Evolutionary conservation across 30 jellyfish, hydroid and myxozoan genomes (phyloP), one percentile per base, ranked within the genome.

Genomic region (Turritopsis dohrnii): DNA sequence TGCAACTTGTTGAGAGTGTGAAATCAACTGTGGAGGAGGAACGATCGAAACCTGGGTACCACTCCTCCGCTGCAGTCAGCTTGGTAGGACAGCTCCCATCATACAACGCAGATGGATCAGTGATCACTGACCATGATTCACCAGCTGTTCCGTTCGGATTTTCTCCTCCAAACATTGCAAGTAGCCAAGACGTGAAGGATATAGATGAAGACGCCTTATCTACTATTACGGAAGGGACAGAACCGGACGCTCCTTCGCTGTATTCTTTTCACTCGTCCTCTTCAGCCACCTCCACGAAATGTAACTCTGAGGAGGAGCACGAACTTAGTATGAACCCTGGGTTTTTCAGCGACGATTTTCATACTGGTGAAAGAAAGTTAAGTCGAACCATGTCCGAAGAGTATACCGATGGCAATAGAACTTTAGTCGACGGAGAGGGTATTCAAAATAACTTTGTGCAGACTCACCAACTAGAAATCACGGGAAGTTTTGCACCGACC

Each of bases 241-340:
- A 92, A 79, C 98, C 98, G 0, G 84, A 88, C 5, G 75, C 98
- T 16, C 98, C 98, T 13, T 88, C 96, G 1, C 88, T 92, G 80
- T 80, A 80, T 80, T 80, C 87, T 53, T 80, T 80, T 53, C 87
- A 28, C 1, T 80, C 87, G 8, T 54, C 74, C 41, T 79, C 87
- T 18, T 28, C 87, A 8, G 28, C 77, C 19, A 19, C 77, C 0
- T 69, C 77, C 9, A 69, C 77, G 8, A 69, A 69, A 1, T 41
- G 60, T 13, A 41, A 41, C 13, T 41, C 60, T 41, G 60, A 41
- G 60, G 60, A 41, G 60, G 60, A 41, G 60, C 60, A 41, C 60
- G 60, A 41, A 41, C 60, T 3, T 41, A 41, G 13, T 13, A 13
- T 41, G 60, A 41, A 41, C 60, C 60, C 60, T 41, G 60, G 60